Conservation (phyloP, 1,140 invertebrate species). For the Diuraphis noxia region DNA sequence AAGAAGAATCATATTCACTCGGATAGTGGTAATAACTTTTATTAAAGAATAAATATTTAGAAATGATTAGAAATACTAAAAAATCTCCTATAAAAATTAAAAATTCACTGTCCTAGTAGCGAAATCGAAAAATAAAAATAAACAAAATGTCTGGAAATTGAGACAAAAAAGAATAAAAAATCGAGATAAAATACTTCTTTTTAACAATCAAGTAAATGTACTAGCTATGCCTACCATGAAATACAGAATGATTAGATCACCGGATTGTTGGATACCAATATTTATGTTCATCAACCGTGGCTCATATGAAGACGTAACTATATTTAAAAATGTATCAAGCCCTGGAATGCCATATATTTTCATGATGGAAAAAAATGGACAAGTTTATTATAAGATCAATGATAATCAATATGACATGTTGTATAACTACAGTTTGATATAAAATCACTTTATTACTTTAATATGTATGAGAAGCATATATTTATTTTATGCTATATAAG, state of each 20-base stretch:
- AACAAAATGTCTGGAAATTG: not conserved
- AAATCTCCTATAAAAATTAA: not conserved
- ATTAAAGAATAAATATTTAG: not conserved
- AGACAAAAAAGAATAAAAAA: not conserved
- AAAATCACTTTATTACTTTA: not conserved
- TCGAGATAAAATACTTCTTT: not conserved
- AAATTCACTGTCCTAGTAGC: not conserved
- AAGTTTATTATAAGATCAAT: not conserved
- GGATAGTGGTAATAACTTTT: not conserved
- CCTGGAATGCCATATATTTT: not conserved
- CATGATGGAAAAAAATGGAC: not conserved
- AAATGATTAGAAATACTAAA: not conserved
- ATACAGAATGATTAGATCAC: not conserved
- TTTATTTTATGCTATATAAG: no score
- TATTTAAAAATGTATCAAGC: not conserved
- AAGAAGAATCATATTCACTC: not conserved
- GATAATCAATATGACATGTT: not conserved
- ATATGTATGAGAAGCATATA: not conserved
- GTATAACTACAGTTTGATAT: slow-evolving; percentile 13
- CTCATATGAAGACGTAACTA: not conserved
- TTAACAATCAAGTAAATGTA: not conserved
- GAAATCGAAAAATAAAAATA: not conserved
- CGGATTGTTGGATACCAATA: not conserved
- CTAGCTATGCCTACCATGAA: not conserved
- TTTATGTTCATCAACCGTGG: slow-evolving; percentile 8